Base-by-base conservation (phyloP, 1,140 invertebrate genomes). In the Drosophila sulfurigaster region DNA sequence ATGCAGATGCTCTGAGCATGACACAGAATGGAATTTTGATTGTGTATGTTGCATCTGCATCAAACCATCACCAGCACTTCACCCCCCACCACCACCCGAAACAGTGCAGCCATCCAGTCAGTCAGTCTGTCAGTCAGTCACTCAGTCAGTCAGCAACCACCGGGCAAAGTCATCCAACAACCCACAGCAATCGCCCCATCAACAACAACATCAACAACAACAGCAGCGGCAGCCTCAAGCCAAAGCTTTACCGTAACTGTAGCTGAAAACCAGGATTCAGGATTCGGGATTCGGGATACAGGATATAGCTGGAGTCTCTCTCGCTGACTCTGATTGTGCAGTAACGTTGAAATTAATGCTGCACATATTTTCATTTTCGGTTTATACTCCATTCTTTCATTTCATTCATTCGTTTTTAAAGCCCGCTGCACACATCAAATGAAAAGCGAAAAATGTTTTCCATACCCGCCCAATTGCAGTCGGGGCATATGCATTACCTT, bases 11-110 rank as follows among this genome's bases (percentile, higher is more conserved):
- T 57, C 69, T 58, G 70, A 49, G 70, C 75, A 75, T 78, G 76
- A 70, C 76, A 79, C 73, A 79, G 76, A 75, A 79, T 79, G 76
- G 76, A 79, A 79, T 79, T 79, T 79, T 79, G 76, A 79, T 79
- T 79, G 76, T 79, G 76, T 75, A 66, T 79, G 74, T 79, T 75
- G 73, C 72, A 78, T 76, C 56, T 65, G 58, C 74, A 66, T 46
- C 60, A 66, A 49, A 10, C 58, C 54, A 30, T 28, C 38, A 58
- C n/a, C 41, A 35, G n/a, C 35, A 38, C 35, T 38, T 25, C 20
- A 25, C 35, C 35, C 35, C 7, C 6, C 5, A 30, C 49, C 57
- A 11, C 8, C 41, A 48, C 15, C 11, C 16, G 15, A 54, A 30
- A 30, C 43, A n/a, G 28, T 11, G 10, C 30, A 49, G 25, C 8